phyloP scores from a whole-genome alignment of 35 echinoderm and acorn worm species.

The Heliocidaris tuberculata region DNA sequence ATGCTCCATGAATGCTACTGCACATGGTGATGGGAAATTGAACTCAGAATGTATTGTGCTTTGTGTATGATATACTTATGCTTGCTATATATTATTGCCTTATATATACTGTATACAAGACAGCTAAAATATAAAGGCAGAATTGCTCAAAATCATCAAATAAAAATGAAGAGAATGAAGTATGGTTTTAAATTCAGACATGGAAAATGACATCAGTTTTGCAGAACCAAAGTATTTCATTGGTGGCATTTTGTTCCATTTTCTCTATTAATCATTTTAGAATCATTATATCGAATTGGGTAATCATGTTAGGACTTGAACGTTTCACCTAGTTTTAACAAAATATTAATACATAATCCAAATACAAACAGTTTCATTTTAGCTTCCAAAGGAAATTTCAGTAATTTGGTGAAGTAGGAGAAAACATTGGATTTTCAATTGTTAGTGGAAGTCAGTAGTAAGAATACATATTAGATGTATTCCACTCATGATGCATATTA shows the following conservation, averaged over 20 bases:
- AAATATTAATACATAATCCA: neutral
- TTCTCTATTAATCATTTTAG: neutral
- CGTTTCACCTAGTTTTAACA: neutral
- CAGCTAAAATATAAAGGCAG: neutral
- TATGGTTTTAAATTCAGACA: neutral
- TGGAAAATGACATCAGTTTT: neutral
- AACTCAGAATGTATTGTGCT: neutral
- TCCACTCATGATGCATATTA: neutral
- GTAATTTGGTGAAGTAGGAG: neutral
- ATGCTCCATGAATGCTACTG: neutral
- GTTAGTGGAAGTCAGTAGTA: neutral
- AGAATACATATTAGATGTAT: neutral
- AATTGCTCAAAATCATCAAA: neutral
- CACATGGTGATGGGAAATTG: neutral
- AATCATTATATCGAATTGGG: neutral
- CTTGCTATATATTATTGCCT: neutral
- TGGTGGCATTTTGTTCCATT: neutral
- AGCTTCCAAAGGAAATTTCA: neutral
- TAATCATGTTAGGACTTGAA: neutral
- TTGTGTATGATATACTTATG: neutral
- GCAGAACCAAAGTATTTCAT: neutral
- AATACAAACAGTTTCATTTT: neutral
- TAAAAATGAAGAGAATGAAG: too few species aligned
- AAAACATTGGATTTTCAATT: neutral
- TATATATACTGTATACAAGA: neutral